Percentiles rank a stretch among this genome's conserved stretches.
These are phyloP conservation scores for Rafetus swinhoei DNA, from an alignment of 2,113 vertebrate species.

Conservation along the genomic window DNA sequence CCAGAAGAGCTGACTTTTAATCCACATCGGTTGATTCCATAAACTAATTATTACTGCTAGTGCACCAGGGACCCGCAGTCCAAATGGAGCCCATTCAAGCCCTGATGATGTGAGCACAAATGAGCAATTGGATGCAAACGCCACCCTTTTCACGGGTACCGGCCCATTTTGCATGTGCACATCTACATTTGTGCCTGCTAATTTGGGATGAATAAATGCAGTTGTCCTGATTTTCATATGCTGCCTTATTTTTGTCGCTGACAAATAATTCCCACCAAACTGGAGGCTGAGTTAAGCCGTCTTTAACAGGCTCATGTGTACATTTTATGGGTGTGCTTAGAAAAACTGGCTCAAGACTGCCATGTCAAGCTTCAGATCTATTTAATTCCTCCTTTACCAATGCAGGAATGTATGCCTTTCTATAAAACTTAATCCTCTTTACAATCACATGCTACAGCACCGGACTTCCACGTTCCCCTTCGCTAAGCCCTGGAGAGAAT, in stretches of 20 bases:
- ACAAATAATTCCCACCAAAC: not conserved
- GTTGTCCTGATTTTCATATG: not conserved
- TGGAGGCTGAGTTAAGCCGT: not conserved
- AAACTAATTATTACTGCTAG: not conserved
- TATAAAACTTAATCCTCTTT: slow-evolving; percentile 70
- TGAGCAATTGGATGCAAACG: not conserved
- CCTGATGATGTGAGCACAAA: not conserved
- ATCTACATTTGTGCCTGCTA: not conserved
- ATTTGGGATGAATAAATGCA: not conserved
- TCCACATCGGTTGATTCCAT: not conserved
- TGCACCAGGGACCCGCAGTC: not conserved
- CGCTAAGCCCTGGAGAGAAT: not conserved
- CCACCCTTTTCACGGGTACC: not conserved
- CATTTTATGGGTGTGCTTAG: accelerated
- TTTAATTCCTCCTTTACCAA: slow-evolving; percentile 51
- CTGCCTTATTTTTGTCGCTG: not conserved
- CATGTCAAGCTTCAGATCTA: accelerated
- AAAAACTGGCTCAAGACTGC: not conserved
- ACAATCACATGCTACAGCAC: slow-evolving; percentile 65
- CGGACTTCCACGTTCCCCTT: slow-evolving; percentile 37
- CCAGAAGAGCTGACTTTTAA: not conserved
- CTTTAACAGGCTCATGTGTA: not conserved
- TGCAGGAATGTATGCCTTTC: slow-evolving; percentile 46
- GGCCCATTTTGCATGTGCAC: not conserved
- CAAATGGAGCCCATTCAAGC: not conserved